Evolutionary conservation across 2,797 vertebrate genomes (phyloP).

Genomic region (Labroides dimidiatus): DNA sequence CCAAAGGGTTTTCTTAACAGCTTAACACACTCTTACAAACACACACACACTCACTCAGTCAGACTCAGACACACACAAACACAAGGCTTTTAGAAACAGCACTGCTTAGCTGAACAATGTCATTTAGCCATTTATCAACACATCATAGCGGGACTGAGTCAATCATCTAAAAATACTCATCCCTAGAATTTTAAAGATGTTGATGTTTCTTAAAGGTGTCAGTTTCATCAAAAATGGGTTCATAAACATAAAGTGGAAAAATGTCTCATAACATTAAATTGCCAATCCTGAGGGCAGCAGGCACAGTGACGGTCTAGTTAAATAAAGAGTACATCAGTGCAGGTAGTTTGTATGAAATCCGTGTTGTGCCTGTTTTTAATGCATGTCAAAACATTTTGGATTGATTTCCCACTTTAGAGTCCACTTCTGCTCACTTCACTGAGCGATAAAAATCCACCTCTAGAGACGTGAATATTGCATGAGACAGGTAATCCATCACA

Average conservation of each 20-base stretch:
- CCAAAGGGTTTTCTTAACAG: constrained; percentile 85
- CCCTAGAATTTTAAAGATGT: constrained; percentile 18
- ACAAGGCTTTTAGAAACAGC: constrained; percentile 47
- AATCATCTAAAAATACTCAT: constrained; percentile 30
- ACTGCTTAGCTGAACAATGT: constrained; percentile 54
- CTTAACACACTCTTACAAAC: constrained; percentile 66
- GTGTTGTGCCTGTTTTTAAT: not conserved
- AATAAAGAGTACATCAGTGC: not conserved
- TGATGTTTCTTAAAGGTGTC: constrained; percentile 17
- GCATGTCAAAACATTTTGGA: constrained; percentile 9
- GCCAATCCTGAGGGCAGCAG: not conserved
- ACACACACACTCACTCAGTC: constrained; percentile 65
- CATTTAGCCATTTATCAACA: constrained; percentile 54
- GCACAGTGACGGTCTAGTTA: not conserved
- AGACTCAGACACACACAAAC: constrained; percentile 65
- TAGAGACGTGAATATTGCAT: not conserved
- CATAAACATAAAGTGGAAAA: no score
- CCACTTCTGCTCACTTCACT: not conserved
- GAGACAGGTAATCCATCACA: not conserved
- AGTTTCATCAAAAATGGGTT: constrained; percentile 21
- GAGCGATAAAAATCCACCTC: not conserved
- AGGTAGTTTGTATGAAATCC: not conserved
- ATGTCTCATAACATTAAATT: no score
- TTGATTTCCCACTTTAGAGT: constrained; percentile 14
- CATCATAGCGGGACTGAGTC: constrained; percentile 40